Evolutionary conservation across 2,888 invertebrate species (phyloP).

Genomic region (Macroteleia sp.): DNA sequence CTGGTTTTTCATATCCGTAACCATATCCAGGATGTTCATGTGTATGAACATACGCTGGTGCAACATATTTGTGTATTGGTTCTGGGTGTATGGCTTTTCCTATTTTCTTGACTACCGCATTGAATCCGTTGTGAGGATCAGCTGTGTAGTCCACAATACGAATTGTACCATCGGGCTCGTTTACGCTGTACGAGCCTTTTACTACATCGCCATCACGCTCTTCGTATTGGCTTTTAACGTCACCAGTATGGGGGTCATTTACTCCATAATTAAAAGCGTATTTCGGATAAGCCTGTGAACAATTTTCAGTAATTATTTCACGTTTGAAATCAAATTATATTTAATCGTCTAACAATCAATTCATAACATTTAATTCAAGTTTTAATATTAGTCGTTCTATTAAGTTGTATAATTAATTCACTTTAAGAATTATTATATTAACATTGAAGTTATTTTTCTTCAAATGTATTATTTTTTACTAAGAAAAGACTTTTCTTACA

Average conservation of each 20-base stretch:
- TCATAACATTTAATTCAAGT: no score
- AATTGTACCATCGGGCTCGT: conserved; percentile 82
- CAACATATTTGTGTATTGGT: conserved; percentile 76
- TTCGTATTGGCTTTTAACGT: conserved; percentile 81
- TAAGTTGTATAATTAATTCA: no score
- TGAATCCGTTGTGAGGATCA: conserved; percentile 81
- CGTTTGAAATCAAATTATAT: no score
- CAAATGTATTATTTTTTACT: no score
- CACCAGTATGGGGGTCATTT: conserved; percentile 81
- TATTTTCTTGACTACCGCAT: conserved; percentile 82
- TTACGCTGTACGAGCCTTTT: conserved; percentile 81
- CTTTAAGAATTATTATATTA: no score
- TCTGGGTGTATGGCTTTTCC: conserved; percentile 78
- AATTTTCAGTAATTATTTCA: no score
- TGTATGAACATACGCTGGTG: conserved; percentile 63
- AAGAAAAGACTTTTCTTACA: no score
- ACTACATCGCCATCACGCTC: conserved; percentile 82
- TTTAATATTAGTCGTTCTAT: no score
- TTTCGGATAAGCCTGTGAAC: conserved; percentile 77
- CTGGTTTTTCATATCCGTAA: conserved; percentile 51
- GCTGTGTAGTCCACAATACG: conserved; percentile 82
- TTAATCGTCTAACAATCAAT: no score
- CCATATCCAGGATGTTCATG: conserved; percentile 35
- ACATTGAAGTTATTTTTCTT: no score
- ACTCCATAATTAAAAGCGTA: conserved; percentile 82